Conservation (phyloP, 2,797 vertebrate genomes). For the Pelodytes ibericus region DNA sequence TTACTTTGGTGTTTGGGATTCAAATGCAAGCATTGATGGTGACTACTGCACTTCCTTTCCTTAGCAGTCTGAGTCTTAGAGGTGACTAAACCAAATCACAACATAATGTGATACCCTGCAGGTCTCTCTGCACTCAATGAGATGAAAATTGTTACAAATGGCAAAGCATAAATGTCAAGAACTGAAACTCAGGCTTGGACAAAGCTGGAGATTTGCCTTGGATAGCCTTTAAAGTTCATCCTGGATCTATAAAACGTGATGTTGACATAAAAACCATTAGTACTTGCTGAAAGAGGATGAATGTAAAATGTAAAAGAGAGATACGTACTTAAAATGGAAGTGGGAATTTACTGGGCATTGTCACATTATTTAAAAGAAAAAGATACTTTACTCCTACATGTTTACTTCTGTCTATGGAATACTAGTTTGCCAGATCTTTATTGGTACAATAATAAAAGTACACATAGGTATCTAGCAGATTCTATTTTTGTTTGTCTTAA, state of each 20-base stretch:
- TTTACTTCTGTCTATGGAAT: no score
- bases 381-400: slow-evolving; percentile 12
- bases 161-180: slow-evolving; percentile 50
- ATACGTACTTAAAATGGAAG: slow-evolving; percentile 30
- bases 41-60: not conserved
- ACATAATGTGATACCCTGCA: slow-evolving; percentile 48
- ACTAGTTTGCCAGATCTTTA: no score
- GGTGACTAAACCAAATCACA: slow-evolving; percentile 43
- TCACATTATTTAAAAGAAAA: slow-evolving; percentile 50
- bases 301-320: slow-evolving; percentile 23
- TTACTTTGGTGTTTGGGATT: no score
- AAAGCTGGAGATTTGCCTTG: slow-evolving; percentile 53
- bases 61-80: slow-evolving; percentile 10
- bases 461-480: no score
- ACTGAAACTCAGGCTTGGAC: slow-evolving; percentile 37
- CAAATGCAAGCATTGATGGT: slow-evolving; percentile 6
- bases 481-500: no score
- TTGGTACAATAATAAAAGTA: no score
- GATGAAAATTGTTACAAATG: slow-evolving; percentile 56
- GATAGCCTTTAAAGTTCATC: slow-evolving; percentile 55
- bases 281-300: slow-evolving; percentile 42
- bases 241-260: slow-evolving; percentile 52
- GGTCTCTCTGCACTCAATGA: slow-evolving; percentile 42
- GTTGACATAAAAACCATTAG: slow-evolving; percentile 55
- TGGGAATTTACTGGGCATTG: slow-evolving; percentile 44